A percentile compares a stretch with the other conserved stretches of the same genome.
Conservation (phyloP, 92 coral and sea anemone genomes). For the Phenganax stokvisi region DNA sequence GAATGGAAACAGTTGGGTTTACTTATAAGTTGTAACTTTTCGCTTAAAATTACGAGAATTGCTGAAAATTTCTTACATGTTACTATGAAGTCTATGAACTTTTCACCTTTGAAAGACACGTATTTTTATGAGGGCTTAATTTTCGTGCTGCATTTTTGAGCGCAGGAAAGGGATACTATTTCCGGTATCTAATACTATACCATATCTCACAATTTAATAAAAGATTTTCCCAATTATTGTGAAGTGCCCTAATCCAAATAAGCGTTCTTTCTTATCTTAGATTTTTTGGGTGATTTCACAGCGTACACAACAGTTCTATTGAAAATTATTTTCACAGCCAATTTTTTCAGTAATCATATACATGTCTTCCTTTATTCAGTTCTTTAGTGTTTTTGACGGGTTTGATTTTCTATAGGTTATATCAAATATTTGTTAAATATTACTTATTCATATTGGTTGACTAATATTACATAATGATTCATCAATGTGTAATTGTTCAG, state of each 20-base stretch:
- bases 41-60: not conserved
- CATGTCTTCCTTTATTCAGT: too few species aligned
- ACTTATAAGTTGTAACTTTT: not conserved
- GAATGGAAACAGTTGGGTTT: not conserved
- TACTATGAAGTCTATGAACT: not conserved
- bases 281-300: too few species aligned
- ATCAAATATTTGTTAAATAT: not conserved
- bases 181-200: not conserved
- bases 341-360: not conserved
- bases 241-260: not conserved
- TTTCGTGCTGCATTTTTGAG: not conserved
- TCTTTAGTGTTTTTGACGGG: not conserved
- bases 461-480: not conserved
- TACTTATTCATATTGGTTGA: not conserved
- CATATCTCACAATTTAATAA: not conserved
- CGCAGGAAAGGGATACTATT: constrained; percentile 1
- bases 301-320: not conserved
- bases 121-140: not conserved
- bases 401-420: not conserved
- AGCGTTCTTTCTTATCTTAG: too few species aligned
- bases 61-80: not conserved
- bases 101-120: not conserved
- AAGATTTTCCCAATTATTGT: not conserved
- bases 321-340: not conserved
- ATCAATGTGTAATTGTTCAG: too few species aligned